These are phyloP conservation scores for Jaculus jaculus DNA, from an alignment of 2,113 vertebrate species.

Conservation along the genomic window DNA sequence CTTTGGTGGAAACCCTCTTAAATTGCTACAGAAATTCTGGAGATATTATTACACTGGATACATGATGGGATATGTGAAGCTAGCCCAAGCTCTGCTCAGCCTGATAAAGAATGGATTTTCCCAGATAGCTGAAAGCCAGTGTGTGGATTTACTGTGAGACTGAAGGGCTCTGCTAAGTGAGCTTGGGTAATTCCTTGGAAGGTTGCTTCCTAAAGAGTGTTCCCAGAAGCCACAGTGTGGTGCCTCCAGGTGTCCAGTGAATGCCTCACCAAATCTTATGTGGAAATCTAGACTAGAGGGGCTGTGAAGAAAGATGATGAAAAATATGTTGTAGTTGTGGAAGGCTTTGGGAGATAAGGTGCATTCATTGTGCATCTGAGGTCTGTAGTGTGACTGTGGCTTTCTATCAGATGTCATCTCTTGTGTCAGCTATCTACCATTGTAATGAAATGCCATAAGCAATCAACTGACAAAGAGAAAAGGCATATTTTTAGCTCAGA, in stretches of 20 bases:
- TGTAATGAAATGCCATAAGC: background rate
- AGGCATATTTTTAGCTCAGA: too few species aligned
- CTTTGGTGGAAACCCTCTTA: background rate
- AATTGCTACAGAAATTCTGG: background rate
- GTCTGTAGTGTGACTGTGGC: background rate
- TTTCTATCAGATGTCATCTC: background rate
- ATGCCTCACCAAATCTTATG: background rate
- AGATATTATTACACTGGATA: background rate
- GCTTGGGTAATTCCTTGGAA: background rate
- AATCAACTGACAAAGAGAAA: background rate
- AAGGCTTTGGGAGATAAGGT: background rate
- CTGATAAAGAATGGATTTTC: background rate
- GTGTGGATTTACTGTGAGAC: background rate
- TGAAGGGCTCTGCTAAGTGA: background rate
- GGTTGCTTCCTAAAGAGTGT: background rate
- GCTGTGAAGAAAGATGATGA: background rate
- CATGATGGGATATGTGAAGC: background rate
- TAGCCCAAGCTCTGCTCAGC: background rate
- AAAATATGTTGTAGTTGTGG: background rate
- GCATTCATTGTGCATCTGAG: background rate
- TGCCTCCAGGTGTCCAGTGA: background rate
- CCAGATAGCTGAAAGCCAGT: background rate
- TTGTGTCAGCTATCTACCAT: background rate
- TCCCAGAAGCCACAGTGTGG: background rate
- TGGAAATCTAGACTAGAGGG: background rate